Percentiles rank a stretch among this genome's conserved stretches.
Conservation (phyloP, 2,888 invertebrate genomes). For the Standfussiana lucernea region DNA sequence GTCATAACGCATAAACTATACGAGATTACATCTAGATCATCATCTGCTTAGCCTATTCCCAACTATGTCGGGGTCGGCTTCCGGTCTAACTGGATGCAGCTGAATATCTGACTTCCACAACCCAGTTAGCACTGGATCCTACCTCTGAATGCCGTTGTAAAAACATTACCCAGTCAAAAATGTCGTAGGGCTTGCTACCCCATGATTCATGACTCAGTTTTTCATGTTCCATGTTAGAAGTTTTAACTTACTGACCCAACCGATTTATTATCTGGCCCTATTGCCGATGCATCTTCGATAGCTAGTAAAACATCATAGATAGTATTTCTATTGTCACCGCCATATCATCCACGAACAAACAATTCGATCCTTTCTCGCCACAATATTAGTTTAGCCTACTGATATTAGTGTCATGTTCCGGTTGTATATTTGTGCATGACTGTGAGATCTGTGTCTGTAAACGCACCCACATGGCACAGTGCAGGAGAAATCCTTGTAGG, state of each 20-base stretch:
- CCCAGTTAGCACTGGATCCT: background rate
- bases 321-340: background rate
- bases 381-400: slow-evolving; percentile 50
- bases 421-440: slow-evolving; percentile 38
- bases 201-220: background rate
- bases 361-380: slow-evolving; percentile 26
- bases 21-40: background rate
- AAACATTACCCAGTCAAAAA: background rate
- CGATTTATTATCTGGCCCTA: background rate
- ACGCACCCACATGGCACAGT: slow-evolving; percentile 3
- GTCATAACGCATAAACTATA: background rate
- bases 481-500: slow-evolving; percentile 41
- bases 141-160: background rate
- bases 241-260: background rate
- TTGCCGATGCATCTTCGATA: background rate
- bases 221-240: background rate
- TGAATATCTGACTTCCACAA: background rate
- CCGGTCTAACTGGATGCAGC: background rate
- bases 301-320: background rate
- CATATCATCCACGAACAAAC: background rate
- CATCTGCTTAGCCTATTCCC: background rate
- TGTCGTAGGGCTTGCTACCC: background rate
- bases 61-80: background rate
- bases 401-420: slow-evolving; percentile 13
- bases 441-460: slow-evolving; percentile 33